phyloP scores from a whole-genome alignment of 2,113 vertebrate genomes.

The Sterrhoptilus dennistouni region DNA sequence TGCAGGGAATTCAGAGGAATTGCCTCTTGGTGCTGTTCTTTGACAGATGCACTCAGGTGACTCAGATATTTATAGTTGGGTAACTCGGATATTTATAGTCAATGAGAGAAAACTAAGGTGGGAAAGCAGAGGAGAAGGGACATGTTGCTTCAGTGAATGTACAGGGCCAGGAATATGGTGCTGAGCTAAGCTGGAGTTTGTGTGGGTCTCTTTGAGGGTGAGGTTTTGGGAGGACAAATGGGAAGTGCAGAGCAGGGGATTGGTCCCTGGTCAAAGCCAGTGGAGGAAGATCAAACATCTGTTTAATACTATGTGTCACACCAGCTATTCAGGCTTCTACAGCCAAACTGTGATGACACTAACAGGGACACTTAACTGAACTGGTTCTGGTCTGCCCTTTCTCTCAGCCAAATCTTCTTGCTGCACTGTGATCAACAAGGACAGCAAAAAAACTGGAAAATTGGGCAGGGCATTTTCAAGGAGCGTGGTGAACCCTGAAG shows the following conservation, averaged over 20 bases:
- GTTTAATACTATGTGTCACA: neutral
- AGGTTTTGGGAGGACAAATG: neutral
- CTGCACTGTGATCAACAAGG: neutral
- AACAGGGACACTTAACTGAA: neutral
- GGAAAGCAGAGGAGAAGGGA: neutral
- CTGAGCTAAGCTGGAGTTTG: neutral
- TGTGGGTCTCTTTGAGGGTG: neutral
- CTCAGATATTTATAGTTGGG: rapidly evolving
- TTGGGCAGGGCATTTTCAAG: neutral
- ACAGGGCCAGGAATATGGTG: neutral
- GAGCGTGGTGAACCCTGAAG: neutral
- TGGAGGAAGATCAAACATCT: neutral
- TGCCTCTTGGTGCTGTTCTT: neutral
- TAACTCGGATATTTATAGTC: neutral
- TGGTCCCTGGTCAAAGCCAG: neutral
- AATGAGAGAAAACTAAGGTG: neutral
- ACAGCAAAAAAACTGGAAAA: neutral
- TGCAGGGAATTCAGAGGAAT: neutral
- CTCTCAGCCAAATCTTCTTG: neutral
- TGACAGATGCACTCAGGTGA: neutral
- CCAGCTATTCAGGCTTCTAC: neutral
- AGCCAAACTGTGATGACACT: neutral
- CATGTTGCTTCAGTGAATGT: neutral
- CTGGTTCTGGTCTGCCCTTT: neutral
- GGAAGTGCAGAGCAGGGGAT: neutral